Evolutionary conservation across 1,140 invertebrate genomes (phyloP), one percentile per base, ranked within the genome.

Genomic region (Sminthurinus signatus): DNA sequence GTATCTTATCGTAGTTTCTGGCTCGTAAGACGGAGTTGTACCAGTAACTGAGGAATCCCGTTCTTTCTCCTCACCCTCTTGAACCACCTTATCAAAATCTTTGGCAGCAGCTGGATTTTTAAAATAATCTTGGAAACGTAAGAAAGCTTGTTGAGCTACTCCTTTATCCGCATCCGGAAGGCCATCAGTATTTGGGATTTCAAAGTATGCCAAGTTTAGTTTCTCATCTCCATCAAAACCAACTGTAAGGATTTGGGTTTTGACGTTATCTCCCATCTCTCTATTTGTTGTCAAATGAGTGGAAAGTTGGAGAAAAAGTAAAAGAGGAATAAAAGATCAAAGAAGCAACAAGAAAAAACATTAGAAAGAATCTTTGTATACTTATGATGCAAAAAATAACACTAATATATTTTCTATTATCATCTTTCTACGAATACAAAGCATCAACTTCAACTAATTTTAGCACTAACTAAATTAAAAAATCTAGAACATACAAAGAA

Each of bases 161-260:
- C 50, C 28, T 23, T 65, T 62, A 15, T 69, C 63, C 8, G 23
- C 29, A 19, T 57, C 59, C 15, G 43, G 28, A 4, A 52, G 19
- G 0, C 54, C 59, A 3, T 36, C 55, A 2, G 57, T 60, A 10
- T 56, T 48, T 5, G 51, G 43, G 5, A 44, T 28, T 15, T 63
- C 67, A 44, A 69, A 69, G 23, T 69, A 62, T 25, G 64, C 58
- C 44, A 69, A 50, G 29, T 69, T 62, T 15, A 69, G 25, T 10
- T 69, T 54, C 36, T 69, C 68, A 44, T 66, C 59, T n/a, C 64
- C 68, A 32, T 69, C 64, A 44, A 69, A 69, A 25, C 68, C 68
- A 4, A 69, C 68, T 0, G 68, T 69, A 0, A 69, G 44, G 42
- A 69, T 69, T 58, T 69, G 64, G 2, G 68, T 64, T 44, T 69